phyloP scores from a whole-genome alignment of 1,140 invertebrate genomes.

The Trialeurodes vaporariorum region DNA sequence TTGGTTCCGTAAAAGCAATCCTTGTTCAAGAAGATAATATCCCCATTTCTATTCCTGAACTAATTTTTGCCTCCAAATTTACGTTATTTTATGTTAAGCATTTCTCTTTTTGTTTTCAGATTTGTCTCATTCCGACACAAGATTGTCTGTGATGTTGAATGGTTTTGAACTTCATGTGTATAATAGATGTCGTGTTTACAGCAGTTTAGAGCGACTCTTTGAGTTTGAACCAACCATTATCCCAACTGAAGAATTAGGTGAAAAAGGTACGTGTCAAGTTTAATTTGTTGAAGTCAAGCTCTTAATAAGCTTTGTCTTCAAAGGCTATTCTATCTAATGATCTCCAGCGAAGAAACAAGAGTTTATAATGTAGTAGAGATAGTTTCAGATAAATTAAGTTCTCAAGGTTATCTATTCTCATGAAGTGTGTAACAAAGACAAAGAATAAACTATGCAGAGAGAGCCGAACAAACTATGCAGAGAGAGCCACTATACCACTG shows the following conservation, averaged over 20 bases:
- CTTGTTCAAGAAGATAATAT: neutral
- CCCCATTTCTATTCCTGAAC: conserved; percentile 5
- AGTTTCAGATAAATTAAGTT: too few relatives aligned
- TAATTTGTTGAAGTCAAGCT: too few relatives aligned
- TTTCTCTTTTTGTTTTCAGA: conserved; percentile 46
- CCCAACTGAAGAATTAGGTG: conserved; percentile 35
- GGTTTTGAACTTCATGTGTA: conserved; percentile 94
- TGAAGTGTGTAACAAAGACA: too few relatives aligned
- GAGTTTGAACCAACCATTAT: conserved; percentile 68
- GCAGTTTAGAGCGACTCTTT: conserved; percentile 77
- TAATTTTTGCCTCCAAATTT: neutral
- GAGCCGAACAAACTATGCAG: too few relatives aligned
- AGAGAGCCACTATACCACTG: too few relatives aligned
- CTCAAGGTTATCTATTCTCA: too few relatives aligned
- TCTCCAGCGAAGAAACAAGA: too few relatives aligned
- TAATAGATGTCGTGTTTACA: conserved; percentile 83
- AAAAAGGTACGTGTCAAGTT: neutral
- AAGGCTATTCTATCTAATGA: too few relatives aligned
- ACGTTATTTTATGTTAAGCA: conserved; percentile 6
- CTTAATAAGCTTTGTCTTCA: too few relatives aligned
- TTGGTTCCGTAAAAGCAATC: neutral
- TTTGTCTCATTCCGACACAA: conserved; percentile 88
- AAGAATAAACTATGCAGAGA: too few relatives aligned
- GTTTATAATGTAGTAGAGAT: too few relatives aligned
- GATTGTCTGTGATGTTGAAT: conserved; percentile 86